Conservation (phyloP, 2,797 vertebrate species). For the Valencia hispanica region DNA sequence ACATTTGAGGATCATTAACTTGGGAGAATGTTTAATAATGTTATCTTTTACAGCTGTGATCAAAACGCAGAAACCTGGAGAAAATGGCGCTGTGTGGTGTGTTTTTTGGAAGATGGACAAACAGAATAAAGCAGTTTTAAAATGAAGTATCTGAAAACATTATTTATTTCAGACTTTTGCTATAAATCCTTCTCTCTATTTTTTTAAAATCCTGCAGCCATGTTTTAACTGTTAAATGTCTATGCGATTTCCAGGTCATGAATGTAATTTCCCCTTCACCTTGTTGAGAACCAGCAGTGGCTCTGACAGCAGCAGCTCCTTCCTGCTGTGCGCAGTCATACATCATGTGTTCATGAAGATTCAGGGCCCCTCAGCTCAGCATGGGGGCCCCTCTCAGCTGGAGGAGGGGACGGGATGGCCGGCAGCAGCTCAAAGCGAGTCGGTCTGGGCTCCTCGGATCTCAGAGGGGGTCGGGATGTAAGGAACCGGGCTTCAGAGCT, state of each 20-base stretch:
- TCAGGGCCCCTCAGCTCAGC: slow-evolving; percentile 29
- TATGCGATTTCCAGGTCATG: slow-evolving; percentile 6
- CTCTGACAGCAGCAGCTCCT: background rate
- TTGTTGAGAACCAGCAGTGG: slow-evolving; percentile 4
- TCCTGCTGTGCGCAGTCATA: background rate
- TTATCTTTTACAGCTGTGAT: background rate
- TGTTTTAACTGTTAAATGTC: slow-evolving; percentile 3
- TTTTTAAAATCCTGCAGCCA: background rate
- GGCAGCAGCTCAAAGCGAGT: background rate
- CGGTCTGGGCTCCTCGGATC: slow-evolving; percentile 2
- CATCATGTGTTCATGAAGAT: background rate
- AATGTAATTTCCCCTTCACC: background rate
- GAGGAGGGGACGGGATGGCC: slow-evolving; percentile 12
- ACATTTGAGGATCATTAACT: background rate
- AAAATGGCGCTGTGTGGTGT: background rate
- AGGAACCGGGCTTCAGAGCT: slow-evolving; percentile 25
- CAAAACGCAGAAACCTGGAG: background rate
- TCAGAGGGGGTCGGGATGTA: slow-evolving; percentile 15
- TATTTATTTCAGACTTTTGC: background rate
- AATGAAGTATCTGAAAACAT: background rate
- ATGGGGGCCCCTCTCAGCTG: slow-evolving; percentile 22
- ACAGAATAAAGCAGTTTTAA: background rate
- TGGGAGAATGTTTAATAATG: background rate
- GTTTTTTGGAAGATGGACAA: background rate
- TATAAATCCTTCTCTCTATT: background rate